Conservation (phyloP, 2,888 invertebrate species). For the Helicoverpa assulta region DNA sequence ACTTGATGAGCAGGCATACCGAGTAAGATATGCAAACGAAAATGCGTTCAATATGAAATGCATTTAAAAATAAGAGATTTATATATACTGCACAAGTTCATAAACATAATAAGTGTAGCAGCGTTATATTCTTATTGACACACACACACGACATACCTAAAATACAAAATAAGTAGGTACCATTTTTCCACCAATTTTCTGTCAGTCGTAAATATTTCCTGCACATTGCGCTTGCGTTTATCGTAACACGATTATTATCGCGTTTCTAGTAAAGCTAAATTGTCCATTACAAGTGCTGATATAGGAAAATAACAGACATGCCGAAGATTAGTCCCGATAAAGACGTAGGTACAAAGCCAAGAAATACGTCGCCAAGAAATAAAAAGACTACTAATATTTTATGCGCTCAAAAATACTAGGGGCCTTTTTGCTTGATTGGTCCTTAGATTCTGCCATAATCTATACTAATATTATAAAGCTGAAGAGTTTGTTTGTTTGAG, state of each 20-base stretch:
- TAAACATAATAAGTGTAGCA: too few species aligned
- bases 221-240: conserved; percentile 32
- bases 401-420: background rate
- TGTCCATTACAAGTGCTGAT: conserved; percentile 62
- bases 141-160: too few species aligned
- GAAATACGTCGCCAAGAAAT: background rate
- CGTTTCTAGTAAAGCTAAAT: conserved; percentile 57
- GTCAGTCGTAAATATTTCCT: conserved; percentile 20
- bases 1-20: too few species aligned
- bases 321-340: conserved; percentile 37
- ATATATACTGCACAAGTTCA: too few species aligned
- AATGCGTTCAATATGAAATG: background rate
- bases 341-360: conserved; percentile 6
- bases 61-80: too few species aligned
- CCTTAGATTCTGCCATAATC: background rate
- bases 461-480: too few species aligned
- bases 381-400: background rate
- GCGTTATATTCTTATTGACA: too few species aligned
- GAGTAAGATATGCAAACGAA: too few species aligned
- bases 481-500: too few species aligned
- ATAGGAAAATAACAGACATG: conserved; percentile 46
- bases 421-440: background rate
- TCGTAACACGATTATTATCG: conserved; percentile 55
- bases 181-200: conserved; percentile 1
- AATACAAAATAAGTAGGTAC: background rate